These are phyloP conservation scores for Empidonax alnorum DNA, from an alignment of 2,113 vertebrate genomes.

Conservation along the genomic window DNA sequence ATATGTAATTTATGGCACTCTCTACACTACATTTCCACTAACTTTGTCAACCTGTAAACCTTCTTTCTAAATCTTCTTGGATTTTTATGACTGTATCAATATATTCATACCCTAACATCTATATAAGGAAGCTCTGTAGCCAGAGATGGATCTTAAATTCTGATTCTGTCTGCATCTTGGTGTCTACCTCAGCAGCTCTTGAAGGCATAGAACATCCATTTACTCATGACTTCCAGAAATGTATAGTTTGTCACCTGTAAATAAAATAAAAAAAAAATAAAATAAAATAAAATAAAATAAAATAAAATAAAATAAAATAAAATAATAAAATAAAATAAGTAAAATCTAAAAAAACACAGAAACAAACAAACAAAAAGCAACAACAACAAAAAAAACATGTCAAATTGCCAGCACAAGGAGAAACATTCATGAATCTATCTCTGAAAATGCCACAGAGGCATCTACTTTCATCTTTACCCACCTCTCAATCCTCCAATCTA, in stretches of 20 bases:
- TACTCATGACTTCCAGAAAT: slow-evolving; percentile 1
- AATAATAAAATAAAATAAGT: too few relatives aligned
- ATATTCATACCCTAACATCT: background rate
- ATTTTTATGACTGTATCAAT: background rate
- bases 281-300: too few relatives aligned
- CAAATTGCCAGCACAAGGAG: background rate
- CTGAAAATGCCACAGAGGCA: background rate
- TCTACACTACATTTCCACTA: background rate
- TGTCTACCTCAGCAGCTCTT: background rate
- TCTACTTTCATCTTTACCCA: background rate
- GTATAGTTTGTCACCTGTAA: background rate
- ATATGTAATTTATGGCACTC: background rate
- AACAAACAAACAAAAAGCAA: too few relatives aligned
- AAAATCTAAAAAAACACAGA: background rate
- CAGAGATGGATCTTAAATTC: background rate
- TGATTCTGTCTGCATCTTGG: background rate
- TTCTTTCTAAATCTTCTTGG: background rate
- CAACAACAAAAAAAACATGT: background rate
- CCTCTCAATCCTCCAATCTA: background rate
- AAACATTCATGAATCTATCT: background rate
- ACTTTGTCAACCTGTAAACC: background rate
- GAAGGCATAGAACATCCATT: background rate
- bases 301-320: too few relatives aligned
- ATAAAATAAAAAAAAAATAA: background rate
- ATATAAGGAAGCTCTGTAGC: background rate